These are phyloP conservation scores for Chiloscyllium punctatum DNA, from an alignment of 2,797 vertebrate genomes.

Conservation along the genomic window DNA sequence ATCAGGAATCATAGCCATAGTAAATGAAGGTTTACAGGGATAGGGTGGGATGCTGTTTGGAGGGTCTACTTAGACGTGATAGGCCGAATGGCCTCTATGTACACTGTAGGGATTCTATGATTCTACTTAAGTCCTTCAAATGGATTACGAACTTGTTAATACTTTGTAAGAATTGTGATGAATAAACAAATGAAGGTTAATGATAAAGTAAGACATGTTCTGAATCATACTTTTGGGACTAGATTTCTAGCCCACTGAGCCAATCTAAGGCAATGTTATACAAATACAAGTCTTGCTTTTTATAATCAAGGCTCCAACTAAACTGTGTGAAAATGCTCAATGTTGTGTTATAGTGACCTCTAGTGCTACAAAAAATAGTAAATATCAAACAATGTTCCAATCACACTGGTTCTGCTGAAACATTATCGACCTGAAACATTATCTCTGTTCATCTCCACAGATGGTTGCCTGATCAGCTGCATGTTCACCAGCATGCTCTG, in stretches of 20 bases:
- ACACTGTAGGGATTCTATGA: no score
- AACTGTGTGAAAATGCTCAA: background rate
- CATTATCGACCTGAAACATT: background rate
- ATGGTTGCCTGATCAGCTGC: background rate
- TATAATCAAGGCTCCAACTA: background rate
- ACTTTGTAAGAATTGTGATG: background rate
- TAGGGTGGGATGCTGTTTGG: no score
- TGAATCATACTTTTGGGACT: background rate
- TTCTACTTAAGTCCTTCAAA: no score
- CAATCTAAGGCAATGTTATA: background rate
- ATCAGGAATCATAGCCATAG: no score
- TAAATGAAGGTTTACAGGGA: no score
- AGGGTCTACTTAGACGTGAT: no score
- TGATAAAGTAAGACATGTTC: background rate
- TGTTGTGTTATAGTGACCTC: conserved; percentile 24
- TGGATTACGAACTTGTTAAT: background rate
- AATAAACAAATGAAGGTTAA: background rate
- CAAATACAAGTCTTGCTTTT: background rate
- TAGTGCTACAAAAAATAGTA: background rate
- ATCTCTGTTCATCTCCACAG: background rate
- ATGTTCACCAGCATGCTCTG: no score
- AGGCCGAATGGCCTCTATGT: no score
- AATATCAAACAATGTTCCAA: background rate
- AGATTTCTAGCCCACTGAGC: background rate
- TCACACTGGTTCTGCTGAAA: background rate